Percentiles rank a stretch among this genome's conserved stretches.
Conservation (phyloP, 2,888 invertebrate genomes). For the Stratiomys singularior region DNA sequence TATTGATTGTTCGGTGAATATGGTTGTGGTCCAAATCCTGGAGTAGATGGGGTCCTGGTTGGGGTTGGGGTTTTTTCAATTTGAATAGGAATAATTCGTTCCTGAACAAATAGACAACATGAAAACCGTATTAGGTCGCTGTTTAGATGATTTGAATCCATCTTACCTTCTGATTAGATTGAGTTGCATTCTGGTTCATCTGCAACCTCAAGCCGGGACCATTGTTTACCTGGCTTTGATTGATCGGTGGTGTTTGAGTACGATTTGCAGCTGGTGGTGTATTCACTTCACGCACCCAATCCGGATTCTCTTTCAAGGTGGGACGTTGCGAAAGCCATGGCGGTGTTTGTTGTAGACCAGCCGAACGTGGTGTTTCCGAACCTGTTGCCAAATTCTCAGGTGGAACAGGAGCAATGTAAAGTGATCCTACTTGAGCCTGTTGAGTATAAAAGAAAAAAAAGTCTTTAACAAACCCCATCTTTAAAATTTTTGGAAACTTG, state of each 20-base stretch:
- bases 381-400: constrained; percentile 59
- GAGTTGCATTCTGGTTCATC: constrained; percentile 40
- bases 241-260: constrained; percentile 44
- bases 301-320: constrained; percentile 59
- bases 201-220: constrained; percentile 38
- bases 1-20: constrained; percentile 57
- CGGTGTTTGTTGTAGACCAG: constrained; percentile 54
- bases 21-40: constrained; percentile 59
- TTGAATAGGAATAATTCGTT: constrained; percentile 65
- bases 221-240: background rate
- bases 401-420: constrained; percentile 70
- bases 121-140: too few species aligned
- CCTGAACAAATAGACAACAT: constrained; percentile 56
- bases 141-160: background rate
- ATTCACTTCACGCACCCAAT: constrained; percentile 62
- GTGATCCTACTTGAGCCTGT: constrained; percentile 66
- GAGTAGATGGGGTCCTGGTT: constrained; percentile 55
- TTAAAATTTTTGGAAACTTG: too few species aligned
- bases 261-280: constrained; percentile 53
- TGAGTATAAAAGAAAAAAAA: background rate
- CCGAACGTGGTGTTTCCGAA: constrained; percentile 56
- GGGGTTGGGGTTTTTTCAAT: constrained; percentile 58
- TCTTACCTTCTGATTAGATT: constrained; percentile 51
- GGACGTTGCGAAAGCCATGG: constrained; percentile 55
- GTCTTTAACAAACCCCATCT: too few species aligned